These are phyloP conservation scores for Tetranychus cinnabarinus DNA, from an alignment of 1,140 invertebrate genomes.

Conservation along the genomic window DNA sequence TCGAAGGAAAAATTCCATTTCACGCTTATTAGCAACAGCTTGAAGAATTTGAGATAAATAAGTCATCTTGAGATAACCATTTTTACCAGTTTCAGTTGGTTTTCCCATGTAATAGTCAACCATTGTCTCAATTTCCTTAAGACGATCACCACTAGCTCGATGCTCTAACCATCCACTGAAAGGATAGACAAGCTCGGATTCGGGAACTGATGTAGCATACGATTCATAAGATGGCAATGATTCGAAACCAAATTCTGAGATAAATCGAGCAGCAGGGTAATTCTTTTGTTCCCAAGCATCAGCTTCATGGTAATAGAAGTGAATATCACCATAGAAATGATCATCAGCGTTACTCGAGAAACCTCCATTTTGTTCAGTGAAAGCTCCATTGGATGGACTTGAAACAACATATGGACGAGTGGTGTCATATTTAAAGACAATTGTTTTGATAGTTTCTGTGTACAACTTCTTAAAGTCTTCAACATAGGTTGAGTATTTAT, in stretches of 20 bases:
- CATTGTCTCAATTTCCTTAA: not conserved
- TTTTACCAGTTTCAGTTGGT: constrained; percentile 9
- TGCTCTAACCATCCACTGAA: constrained; percentile 35
- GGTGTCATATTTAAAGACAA: constrained; percentile 35
- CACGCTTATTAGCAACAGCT: constrained; percentile 53
- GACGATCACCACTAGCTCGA: constrained; percentile 45
- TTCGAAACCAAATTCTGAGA: constrained; percentile 91
- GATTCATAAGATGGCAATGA: constrained; percentile 47
- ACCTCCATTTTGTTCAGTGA: constrained; percentile 47
- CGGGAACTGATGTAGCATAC: constrained; percentile 27
- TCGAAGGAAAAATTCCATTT: constrained; percentile 70
- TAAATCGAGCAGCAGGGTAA: constrained; percentile 58
- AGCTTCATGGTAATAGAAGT: constrained; percentile 29
- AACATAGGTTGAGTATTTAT: constrained; percentile 19
- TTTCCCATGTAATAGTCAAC: not conserved
- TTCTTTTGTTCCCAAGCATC: constrained; percentile 53
- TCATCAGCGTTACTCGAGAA: constrained; percentile 50
- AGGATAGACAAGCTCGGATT: constrained; percentile 32
- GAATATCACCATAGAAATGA: constrained; percentile 50
- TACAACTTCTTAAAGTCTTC: constrained; percentile 69
- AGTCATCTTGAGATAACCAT: constrained; percentile 1
- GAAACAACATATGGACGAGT: constrained; percentile 47
- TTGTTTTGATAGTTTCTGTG: constrained; percentile 40
- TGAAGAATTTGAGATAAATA: constrained; percentile 41
- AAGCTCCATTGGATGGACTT: constrained; percentile 70